These are phyloP conservation scores for Acridotheres tristis DNA, from an alignment of 2,797 vertebrate genomes.

Conservation along the genomic window DNA sequence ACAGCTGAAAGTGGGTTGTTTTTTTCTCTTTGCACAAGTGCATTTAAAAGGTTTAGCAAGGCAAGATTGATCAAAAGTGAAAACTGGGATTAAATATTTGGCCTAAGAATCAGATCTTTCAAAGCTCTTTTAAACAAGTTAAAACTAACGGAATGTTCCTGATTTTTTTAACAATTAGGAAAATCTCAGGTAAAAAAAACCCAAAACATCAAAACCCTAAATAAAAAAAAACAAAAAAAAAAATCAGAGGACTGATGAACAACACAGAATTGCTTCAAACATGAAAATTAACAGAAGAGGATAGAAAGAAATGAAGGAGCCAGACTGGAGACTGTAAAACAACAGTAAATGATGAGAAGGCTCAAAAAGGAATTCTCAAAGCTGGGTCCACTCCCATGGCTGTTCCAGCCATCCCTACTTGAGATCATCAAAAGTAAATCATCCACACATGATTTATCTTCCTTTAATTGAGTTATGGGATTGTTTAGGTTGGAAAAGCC, in stretches of 20 bases:
- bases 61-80: background rate
- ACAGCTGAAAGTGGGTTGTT: background rate
- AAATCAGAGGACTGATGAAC: background rate
- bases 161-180: background rate
- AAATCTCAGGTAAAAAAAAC: background rate
- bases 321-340: background rate
- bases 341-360: background rate
- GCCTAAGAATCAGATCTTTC: background rate
- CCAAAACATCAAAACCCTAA: background rate
- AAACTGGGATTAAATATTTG: background rate
- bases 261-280: background rate
- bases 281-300: background rate
- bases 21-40: background rate
- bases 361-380: background rate
- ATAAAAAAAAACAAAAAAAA: background rate
- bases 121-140: background rate
- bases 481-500: background rate
- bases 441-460: accelerated
- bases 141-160: background rate
- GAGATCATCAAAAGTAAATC: background rate
- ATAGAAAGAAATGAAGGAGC: background rate
- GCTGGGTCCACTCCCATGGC: background rate
- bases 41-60: background rate
- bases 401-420: accelerated
- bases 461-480: background rate